Percentiles rank a stretch among this genome's conserved stretches.
phyloP scores from a whole-genome alignment of 2,888 invertebrate species.

The Aporophyla nigra region DNA sequence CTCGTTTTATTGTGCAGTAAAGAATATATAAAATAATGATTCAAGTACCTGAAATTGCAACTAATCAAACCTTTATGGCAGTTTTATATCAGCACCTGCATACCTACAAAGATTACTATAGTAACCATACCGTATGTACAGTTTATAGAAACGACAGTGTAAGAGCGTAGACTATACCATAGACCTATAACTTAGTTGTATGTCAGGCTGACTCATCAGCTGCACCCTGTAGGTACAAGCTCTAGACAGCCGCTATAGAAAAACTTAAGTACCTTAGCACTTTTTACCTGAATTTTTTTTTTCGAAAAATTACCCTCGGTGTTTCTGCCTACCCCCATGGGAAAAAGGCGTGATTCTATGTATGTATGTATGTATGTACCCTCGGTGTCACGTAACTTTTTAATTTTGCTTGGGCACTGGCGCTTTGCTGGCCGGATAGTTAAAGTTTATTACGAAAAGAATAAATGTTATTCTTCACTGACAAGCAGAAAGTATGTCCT shows the following conservation, averaged over 20 bases:
- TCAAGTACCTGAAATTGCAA: conserved; percentile 11
- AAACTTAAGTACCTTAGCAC: background rate
- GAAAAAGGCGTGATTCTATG: no score
- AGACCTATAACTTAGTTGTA: conserved; percentile 7
- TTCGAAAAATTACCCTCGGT: conserved; percentile 10
- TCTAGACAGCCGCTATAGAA: conserved; percentile 12
- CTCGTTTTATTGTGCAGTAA: conserved; percentile 36
- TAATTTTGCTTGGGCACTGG: conserved; percentile 15
- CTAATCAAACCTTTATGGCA: conserved; percentile 23
- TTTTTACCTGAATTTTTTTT: background rate
- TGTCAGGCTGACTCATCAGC: conserved; percentile 42
- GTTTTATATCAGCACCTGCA: conserved; percentile 12
- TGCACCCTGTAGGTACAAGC: conserved; percentile 21
- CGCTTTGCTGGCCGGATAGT: conserved; percentile 33
- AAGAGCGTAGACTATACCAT: conserved; percentile 5
- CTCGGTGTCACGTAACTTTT: conserved; percentile 6
- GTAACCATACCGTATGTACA: conserved; percentile 1
- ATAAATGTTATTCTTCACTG: conserved; percentile 49
- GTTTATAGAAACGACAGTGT: conserved; percentile 5
- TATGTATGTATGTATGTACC: no score
- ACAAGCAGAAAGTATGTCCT: conserved; percentile 55
- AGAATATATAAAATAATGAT: conserved; percentile 22
- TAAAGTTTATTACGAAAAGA: conserved; percentile 53
- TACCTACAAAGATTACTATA: conserved; percentile 4
- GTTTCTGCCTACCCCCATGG: no score